Conservation (phyloP, 1,140 invertebrate species). For the Drosophila busckii region DNA sequence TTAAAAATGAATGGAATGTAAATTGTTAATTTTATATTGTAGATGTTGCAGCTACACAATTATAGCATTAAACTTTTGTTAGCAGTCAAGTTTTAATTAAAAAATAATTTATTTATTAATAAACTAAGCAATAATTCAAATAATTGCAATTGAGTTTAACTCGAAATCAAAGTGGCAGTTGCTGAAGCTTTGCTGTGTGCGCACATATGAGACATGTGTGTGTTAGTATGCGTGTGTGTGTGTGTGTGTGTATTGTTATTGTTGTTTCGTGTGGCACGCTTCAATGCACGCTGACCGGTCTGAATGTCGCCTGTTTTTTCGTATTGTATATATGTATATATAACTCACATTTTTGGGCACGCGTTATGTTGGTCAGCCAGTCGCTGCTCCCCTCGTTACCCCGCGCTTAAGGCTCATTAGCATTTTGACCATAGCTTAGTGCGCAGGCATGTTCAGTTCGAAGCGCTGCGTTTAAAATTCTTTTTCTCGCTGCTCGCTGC, state of each 20-base stretch:
- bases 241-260: conserved; percentile 12
- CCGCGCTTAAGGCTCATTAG: conserved; percentile 6
- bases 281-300: conserved; percentile 31
- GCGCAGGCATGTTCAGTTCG: conserved; percentile 54
- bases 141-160: too few species aligned
- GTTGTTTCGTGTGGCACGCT: conserved; percentile 32
- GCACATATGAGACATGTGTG: conserved; percentile 6
- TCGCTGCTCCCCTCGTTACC: conserved; percentile 15
- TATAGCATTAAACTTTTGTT: too few species aligned
- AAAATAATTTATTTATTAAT: too few species aligned
- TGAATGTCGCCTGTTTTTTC: conserved; percentile 49
- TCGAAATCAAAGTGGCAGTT: too few species aligned
- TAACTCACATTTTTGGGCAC: too few species aligned
- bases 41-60: too few species aligned
- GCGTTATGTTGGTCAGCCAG: conserved; percentile 26
- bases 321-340: too few species aligned
- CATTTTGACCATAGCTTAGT: conserved; percentile 4
- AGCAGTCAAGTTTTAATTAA: too few species aligned
- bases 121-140: too few species aligned
- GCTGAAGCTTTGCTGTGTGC: too few species aligned
- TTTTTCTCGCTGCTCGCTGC: background rate
- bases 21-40: too few species aligned
- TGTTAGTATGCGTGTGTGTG: background rate
- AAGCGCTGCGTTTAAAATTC: conserved; percentile 36
- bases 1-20: too few species aligned